phyloP scores from a whole-genome alignment of 2,113 vertebrate genomes.

The Protobothrops flavoviridis region DNA sequence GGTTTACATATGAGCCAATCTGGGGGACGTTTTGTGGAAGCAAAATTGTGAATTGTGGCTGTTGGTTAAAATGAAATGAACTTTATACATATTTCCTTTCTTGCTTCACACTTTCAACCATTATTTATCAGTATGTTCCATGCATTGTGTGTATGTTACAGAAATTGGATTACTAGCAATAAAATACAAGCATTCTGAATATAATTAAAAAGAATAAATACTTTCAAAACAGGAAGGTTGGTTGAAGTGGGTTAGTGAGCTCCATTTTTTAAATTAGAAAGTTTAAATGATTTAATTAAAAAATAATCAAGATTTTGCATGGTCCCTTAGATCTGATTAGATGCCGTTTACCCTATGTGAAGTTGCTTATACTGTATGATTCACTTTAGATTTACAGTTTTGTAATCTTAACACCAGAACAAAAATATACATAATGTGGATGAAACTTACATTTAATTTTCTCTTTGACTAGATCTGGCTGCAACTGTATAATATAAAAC shows the following conservation, averaged over 20 bases:
- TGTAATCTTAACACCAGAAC: neutral
- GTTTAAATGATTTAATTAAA: neutral
- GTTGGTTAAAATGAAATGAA: neutral
- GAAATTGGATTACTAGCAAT: neutral
- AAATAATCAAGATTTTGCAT: neutral
- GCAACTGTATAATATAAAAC: conserved; percentile 24
- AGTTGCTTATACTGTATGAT: neutral
- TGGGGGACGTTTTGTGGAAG: neutral
- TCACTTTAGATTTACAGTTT: neutral
- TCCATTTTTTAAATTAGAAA: neutral
- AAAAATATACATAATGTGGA: neutral
- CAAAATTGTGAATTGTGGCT: neutral
- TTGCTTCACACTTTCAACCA: neutral
- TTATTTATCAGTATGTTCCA: neutral
- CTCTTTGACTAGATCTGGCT: neutral
- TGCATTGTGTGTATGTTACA: neutral
- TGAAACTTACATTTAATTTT: conserved; percentile 7
- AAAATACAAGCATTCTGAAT: neutral
- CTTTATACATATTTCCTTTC: neutral
- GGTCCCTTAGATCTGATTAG: too few species aligned
- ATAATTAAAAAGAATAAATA: neutral
- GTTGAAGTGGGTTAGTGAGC: neutral
- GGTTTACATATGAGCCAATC: neutral
- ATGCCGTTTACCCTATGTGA: neutral
- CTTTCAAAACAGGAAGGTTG: neutral